Conservation (phyloP, 2,888 invertebrate species). For the Caenorhabditis angaria region DNA sequence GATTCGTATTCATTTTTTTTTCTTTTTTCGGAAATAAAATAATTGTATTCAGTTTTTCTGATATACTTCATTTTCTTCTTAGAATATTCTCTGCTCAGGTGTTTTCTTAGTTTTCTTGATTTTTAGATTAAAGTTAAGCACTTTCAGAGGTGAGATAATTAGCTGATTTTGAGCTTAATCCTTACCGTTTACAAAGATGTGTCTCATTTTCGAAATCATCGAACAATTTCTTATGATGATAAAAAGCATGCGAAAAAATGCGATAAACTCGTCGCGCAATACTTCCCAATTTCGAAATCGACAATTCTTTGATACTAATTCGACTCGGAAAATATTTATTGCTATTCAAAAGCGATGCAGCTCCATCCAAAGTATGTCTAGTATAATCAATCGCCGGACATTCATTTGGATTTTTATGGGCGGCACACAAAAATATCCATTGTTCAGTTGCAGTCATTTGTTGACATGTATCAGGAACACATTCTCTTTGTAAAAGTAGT, state of each 20-base stretch:
- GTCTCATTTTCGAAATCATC: constrained; percentile 87
- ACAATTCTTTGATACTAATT: constrained; percentile 97
- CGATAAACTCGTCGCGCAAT: constrained; percentile 97
- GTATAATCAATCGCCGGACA: constrained; percentile 99
- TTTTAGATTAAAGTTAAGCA: too few species aligned
- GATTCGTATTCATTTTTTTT: too few species aligned
- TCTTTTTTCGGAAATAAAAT: too few species aligned
- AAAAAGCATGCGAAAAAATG: constrained; percentile 99
- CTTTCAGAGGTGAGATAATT: too few species aligned
- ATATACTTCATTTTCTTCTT: too few species aligned
- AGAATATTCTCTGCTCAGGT: too few species aligned
- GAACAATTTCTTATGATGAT: constrained; percentile 94
- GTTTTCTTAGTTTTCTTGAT: too few species aligned
- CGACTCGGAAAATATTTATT: constrained; percentile 99
- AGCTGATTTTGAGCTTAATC: neutral
- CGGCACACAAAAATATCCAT: constrained; percentile 99
- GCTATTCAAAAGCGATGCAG: constrained; percentile 96
- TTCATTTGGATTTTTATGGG: constrained; percentile 99
- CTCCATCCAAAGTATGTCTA: constrained; percentile 96
- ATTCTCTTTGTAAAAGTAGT: constrained; percentile 78
- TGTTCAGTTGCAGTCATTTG: constrained; percentile 99
- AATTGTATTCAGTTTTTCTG: too few species aligned
- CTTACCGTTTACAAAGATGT: constrained; percentile 49
- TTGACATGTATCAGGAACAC: constrained; percentile 93
- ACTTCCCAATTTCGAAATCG: constrained; percentile 96